Evolutionary conservation across 2,797 vertebrate genomes (phyloP), one percentile per base, ranked within the genome.

Genomic region (Schizopygopsis malacanthus): DNA sequence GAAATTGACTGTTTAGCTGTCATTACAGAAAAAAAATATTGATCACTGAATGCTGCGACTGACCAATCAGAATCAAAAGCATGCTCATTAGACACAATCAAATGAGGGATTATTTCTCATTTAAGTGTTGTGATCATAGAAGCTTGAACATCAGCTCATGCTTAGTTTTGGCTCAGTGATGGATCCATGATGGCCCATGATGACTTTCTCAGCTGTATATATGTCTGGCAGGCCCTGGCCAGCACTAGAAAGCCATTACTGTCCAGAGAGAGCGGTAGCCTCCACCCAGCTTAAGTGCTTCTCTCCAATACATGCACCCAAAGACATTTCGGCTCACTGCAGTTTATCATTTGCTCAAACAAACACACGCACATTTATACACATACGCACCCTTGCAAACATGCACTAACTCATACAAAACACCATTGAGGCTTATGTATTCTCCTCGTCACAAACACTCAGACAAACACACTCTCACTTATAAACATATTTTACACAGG

Each of bases 181-280:
- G 84, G 86, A 65, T 77, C 45, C 7, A 50, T 52, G 83, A 78
- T 85, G 86, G 76, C 71, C 7, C 43, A 37, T 84, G 86, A 95
- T 93, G 91, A 86, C 85, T 94, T 90, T 54, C 92, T 90, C 94
- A 95, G 94, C 93, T 95, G 94, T 89, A 86, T 87, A 59, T 54
- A 70, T 85, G 37, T 89, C 82, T 91, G 50, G 52, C 79, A 61
- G 63, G 43, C 18, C 84, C 50, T 84, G 59, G 73, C 71, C 82
- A 50, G 82, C 73, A 69, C 28, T 65, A 45, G 71, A 39, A 28
- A 78, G 25, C 22, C 59, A 33, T 39, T 79, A 61, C 63, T 71
- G 63, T 82, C 54, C 70, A 75, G 69, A 85, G 69, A 85, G 77
- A 90, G 56, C 13, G 8, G 41, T 50, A 81, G 81, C 37, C 25